Conservation (phyloP, 2,113 vertebrate species). For the Chiloscyllium plagiosum region DNA sequence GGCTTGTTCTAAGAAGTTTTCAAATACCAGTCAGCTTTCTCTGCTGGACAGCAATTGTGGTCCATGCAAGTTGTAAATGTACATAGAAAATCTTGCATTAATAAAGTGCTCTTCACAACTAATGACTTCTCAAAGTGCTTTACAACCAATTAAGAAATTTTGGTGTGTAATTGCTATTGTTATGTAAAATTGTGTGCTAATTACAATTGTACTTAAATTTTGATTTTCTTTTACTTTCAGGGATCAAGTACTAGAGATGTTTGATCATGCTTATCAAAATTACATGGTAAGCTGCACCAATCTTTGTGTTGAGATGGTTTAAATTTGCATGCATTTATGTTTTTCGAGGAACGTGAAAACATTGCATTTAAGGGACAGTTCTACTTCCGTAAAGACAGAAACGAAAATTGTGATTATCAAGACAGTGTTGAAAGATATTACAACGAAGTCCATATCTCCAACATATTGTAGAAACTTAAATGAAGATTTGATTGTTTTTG, state of each 20-base stretch:
- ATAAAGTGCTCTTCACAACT: not conserved
- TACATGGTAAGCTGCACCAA: constrained; percentile 81
- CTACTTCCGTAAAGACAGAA: not conserved
- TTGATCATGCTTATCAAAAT: constrained; percentile 96
- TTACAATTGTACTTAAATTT: not conserved
- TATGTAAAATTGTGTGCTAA: not conserved
- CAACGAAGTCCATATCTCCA: not conserved
- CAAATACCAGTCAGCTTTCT: not conserved
- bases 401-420: not conserved
- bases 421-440: no score
- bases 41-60: not conserved
- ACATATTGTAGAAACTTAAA: not conserved
- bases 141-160: not conserved
- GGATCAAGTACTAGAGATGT: constrained; percentile 98
- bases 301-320: not conserved
- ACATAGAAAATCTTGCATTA: not conserved
- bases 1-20: not conserved
- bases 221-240: constrained; percentile 48
- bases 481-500: not conserved
- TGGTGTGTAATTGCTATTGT: not conserved
- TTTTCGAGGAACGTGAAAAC: not conserved
- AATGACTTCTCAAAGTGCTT: not conserved
- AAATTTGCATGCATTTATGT: not conserved
- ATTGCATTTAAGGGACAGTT: not conserved
- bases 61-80: constrained; percentile 10